Conservation (phyloP, 2,888 invertebrate genomes). For the Lithophane semibrunnea region DNA sequence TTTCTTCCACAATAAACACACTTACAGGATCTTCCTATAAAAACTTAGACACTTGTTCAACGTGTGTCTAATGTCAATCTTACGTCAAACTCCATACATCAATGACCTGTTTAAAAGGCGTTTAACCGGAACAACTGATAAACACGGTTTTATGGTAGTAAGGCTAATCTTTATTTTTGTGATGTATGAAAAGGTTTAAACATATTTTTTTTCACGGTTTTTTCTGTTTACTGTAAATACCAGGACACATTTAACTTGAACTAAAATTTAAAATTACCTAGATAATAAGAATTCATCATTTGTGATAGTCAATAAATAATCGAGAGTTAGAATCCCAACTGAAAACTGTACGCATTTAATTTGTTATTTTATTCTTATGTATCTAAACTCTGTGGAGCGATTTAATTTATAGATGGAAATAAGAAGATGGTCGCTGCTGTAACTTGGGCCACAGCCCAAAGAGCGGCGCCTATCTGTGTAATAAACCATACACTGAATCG, state of each 20-base stretch:
- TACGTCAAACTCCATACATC: no score
- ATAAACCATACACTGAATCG: conserved; percentile 83
- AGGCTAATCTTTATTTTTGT: conserved; percentile 74
- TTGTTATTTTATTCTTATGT: not conserved
- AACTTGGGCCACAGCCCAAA: conserved; percentile 55
- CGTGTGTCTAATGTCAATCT: no score
- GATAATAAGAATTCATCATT: not conserved
- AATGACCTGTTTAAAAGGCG: no score
- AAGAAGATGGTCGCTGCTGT: not conserved
- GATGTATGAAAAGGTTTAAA: no score
- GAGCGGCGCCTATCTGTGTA: conserved; percentile 83
- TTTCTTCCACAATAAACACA: conserved; percentile 62
- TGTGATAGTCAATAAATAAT: not conserved
- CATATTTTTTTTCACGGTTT: not conserved
- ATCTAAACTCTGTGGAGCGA: not conserved
- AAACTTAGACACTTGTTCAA: no score
- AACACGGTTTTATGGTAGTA: no score
- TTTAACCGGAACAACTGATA: no score
- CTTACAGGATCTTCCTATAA: no score
- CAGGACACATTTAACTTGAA: not conserved
- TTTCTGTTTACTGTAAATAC: not conserved
- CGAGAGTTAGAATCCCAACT: not conserved
- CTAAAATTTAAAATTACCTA: not conserved
- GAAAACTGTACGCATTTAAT: not conserved
- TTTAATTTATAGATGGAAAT: no score